Percentiles rank a stretch among this genome's conserved stretches.
These are phyloP conservation scores for Protodeltote pygarga DNA, from an alignment of 2,888 invertebrate genomes.

Conservation along the genomic window DNA sequence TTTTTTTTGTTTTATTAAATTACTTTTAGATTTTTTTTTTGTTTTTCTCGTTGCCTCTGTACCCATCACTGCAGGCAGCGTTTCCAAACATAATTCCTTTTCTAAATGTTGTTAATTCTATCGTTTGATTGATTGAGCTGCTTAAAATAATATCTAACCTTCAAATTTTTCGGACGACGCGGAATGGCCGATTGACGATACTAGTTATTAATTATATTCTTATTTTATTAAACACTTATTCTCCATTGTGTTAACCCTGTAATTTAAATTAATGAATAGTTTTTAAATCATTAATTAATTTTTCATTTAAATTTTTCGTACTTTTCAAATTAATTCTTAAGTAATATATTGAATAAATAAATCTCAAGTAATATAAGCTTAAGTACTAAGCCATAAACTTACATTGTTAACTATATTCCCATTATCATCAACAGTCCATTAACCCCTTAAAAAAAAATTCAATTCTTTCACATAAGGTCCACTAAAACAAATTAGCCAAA, in stretches of 20 bases:
- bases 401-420: no score
- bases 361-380: no score
- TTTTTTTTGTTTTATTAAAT: neutral
- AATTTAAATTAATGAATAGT: neutral
- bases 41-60: neutral
- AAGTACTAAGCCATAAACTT: no score
- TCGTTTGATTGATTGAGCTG: conserved; percentile 48
- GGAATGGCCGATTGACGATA: conserved; percentile 72
- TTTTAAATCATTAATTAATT: no score
- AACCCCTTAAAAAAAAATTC: no score
- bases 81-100: conserved; percentile 30
- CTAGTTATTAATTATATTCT: conserved; percentile 4
- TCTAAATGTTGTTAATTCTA: conserved; percentile 40
- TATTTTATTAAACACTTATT: no score
- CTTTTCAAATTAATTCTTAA: no score
- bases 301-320: no score
- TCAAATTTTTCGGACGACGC: conserved; percentile 63
- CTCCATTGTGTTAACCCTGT: neutral
- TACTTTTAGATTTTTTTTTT: neutral
- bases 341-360: no score
- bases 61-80: conserved; percentile 30
- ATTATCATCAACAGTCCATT: no score
- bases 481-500: conserved; percentile 10
- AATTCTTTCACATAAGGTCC: no score
- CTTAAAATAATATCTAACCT: conserved; percentile 80